A percentile compares a stretch with the other conserved stretches of the same genome.
Evolutionary conservation across 2,113 vertebrate genomes (phyloP).

Genomic region (Ophthalmolycus amberensis): DNA sequence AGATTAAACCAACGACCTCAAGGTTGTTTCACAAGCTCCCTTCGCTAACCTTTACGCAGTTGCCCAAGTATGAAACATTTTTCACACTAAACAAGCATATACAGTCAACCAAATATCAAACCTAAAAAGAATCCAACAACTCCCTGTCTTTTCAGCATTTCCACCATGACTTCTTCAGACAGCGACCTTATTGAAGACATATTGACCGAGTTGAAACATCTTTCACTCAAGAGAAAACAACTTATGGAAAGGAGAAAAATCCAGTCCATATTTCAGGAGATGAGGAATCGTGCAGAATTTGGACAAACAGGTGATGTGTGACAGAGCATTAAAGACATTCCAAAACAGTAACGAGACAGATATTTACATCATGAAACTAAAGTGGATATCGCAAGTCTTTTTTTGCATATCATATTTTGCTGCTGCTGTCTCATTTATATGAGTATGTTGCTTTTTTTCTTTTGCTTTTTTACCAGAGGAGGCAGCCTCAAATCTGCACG

Average conservation of each 20-base stretch:
- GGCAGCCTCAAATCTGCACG: background rate
- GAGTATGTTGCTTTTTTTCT: background rate
- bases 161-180: conserved; percentile 56
- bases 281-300: conserved; percentile 39
- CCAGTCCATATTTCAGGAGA: conserved; percentile 61
- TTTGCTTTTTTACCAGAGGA: conserved; percentile 5
- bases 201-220: conserved; percentile 35
- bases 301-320: conserved; percentile 40
- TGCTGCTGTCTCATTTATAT: background rate
- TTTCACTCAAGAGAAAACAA: conserved; percentile 56
- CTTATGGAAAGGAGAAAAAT: conserved; percentile 65
- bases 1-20: background rate
- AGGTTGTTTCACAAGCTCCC: too few relatives aligned
- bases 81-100: background rate
- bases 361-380: background rate
- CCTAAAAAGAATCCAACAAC: background rate
- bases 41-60: too few relatives aligned
- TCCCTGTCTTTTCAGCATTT: background rate
- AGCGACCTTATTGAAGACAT: conserved; percentile 12
- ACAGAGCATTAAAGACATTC: background rate
- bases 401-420: background rate
- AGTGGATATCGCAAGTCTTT: background rate
- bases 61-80: background rate
- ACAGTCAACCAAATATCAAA: background rate
- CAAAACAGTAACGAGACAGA: background rate